Evolutionary conservation across 2,113 vertebrate genomes (phyloP).

Genomic region (Plotosus lineatus): DNA sequence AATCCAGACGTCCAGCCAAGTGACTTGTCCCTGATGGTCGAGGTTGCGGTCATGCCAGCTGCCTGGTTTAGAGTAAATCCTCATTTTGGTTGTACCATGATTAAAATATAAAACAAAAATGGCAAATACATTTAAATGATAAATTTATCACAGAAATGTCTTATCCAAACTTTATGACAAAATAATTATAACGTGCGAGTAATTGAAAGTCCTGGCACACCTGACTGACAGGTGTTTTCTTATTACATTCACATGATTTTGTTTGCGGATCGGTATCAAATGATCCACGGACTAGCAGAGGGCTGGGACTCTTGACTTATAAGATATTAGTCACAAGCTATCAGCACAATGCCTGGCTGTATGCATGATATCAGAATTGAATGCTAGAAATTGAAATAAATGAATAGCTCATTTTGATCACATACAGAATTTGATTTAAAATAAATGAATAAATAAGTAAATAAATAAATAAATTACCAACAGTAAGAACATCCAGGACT

Average conservation of each 20-base stretch:
- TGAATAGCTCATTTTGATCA: neutral
- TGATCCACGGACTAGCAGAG: too few relatives aligned
- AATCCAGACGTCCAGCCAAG: neutral
- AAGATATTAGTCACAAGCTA: neutral
- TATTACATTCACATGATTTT: too few relatives aligned
- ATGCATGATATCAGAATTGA: neutral
- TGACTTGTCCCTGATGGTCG: neutral
- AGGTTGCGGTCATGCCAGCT: neutral
- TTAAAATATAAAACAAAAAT: neutral
- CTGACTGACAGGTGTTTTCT: neutral
- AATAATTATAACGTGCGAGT: too few relatives aligned
- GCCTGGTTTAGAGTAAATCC: neutral
- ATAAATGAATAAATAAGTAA: neutral
- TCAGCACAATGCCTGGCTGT: neutral
- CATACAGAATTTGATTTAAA: neutral
- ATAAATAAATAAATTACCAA: neutral
- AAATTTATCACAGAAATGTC: neutral
- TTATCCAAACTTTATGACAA: too few relatives aligned
- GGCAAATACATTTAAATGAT: too few relatives aligned
- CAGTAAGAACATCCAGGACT: neutral
- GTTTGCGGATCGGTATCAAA: too few relatives aligned
- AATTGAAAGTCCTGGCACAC: neutral
- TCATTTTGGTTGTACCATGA: neutral
- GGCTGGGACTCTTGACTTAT: too few relatives aligned
- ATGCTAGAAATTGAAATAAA: neutral